Evolutionary conservation across 2,113 vertebrate genomes (phyloP), one percentile per base, ranked within the genome.

Genomic region (Eretmochelys imbricata): DNA sequence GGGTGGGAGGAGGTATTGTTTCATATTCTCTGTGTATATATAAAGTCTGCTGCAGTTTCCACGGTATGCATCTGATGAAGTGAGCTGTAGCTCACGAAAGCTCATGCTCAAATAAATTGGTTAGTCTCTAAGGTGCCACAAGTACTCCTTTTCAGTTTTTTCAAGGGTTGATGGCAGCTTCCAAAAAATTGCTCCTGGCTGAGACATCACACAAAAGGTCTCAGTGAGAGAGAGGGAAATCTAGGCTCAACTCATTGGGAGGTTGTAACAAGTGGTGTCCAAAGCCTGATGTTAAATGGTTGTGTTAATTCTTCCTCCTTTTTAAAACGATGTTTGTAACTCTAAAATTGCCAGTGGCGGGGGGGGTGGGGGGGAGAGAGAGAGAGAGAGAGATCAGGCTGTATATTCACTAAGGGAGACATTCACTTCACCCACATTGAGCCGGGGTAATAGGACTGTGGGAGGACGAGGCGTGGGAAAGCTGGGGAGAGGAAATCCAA

Each of bases 91-190:
- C n/a, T n/a, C n/a, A n/a, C n/a, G n/a, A n/a, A n/a, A n/a, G n/a
- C n/a, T n/a, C n/a, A n/a, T n/a, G n/a, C n/a, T n/a, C n/a, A n/a
- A n/a, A n/a, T n/a, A n/a, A n/a, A n/a, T n/a, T n/a, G n/a, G n/a
- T n/a, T n/a, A n/a, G n/a, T n/a, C n/a, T n/a, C n/a, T n/a, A n/a
- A n/a, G n/a, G n/a, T n/a, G n/a, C n/a, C n/a, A n/a, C n/a, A n/a
- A n/a, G n/a, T n/a, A n/a, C n/a, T n/a, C n/a, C n/a, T n/a, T n/a
- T n/a, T 87, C 88, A 87, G 2, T 2, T 93, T 98, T 96, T 91
- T 88, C 78, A 91, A 95, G 93, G 87, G 69, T 50, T 92, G 87
- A 95, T 78, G 94, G 59, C 91, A 91, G 49, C 22, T 93, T 82
- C 62, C 1, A 22, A 65, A 55, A 87, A 59, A 1, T 55, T 91